Conservation (phyloP, 2,113 vertebrate species). For the Vombatus ursinus region DNA sequence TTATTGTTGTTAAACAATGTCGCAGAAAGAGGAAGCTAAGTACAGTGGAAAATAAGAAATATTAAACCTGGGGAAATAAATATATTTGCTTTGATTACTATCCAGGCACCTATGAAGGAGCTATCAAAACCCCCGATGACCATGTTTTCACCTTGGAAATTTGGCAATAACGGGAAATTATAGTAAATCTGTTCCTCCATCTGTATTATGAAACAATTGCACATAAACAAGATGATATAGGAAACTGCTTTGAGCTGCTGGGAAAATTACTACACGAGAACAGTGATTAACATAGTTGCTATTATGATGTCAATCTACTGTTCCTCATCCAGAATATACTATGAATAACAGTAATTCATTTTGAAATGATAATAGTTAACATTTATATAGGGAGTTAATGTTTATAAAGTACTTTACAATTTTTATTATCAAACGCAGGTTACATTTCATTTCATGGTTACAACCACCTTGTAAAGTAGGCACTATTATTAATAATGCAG, state of each 20-base stretch:
- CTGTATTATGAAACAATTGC: background rate
- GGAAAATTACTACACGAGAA: background rate
- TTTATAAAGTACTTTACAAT: background rate
- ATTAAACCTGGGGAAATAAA: background rate
- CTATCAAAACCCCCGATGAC: background rate
- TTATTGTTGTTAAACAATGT: background rate
- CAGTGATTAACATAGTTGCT: background rate
- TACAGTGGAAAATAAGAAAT: background rate
- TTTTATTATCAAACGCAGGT: background rate
- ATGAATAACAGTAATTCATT: background rate
- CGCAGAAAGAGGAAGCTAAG: background rate
- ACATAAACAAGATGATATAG: background rate
- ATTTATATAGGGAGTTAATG: background rate
- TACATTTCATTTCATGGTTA: background rate
- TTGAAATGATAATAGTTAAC: background rate
- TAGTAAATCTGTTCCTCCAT: background rate
- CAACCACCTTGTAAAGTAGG: background rate
- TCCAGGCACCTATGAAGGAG: background rate
- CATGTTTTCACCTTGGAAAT: background rate
- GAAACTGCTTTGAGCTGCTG: background rate
- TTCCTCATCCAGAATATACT: background rate
- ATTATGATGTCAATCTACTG: background rate
- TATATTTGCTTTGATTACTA: background rate
- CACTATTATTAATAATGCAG: background rate
- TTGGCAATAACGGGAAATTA: background rate